Evolutionary conservation across 2,797 vertebrate species (phyloP).

Genomic region (Urophycis tenuis): DNA sequence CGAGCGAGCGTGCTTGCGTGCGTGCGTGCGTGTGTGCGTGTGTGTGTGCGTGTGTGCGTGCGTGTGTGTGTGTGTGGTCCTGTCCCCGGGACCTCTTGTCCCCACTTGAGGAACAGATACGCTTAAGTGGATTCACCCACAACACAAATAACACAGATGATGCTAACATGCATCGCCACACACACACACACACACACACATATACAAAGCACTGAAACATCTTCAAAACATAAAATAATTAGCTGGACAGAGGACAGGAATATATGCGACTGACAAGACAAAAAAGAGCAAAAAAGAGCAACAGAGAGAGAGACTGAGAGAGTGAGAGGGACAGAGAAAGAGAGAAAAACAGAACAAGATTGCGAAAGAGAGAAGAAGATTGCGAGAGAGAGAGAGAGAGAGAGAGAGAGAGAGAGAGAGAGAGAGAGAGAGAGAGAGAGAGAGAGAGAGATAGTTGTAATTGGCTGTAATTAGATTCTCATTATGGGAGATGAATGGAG

Average conservation of each 20-base stretch:
- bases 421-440: slow-evolving; percentile 39
- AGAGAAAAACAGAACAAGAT: slow-evolving; percentile 30
- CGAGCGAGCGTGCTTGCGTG: slow-evolving; percentile 4
- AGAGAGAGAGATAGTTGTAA: slow-evolving; percentile 56
- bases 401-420: slow-evolving; percentile 32
- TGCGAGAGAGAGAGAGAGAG: slow-evolving; percentile 12
- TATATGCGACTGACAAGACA: background rate
- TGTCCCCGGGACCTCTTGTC: no score
- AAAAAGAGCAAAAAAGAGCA: slow-evolving; percentile 5
- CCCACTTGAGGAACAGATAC: no score
- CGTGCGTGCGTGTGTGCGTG: slow-evolving; percentile 1
- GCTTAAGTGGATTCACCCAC: no score
- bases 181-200: background rate
- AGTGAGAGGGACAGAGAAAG: slow-evolving; percentile 35
- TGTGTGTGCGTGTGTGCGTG: background rate
- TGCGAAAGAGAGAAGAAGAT: slow-evolving; percentile 35
- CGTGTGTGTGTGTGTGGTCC: no score
- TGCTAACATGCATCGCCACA: slow-evolving; percentile 12
- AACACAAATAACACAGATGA: background rate
- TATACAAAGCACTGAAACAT: background rate
- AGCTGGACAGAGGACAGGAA: slow-evolving; percentile 13
- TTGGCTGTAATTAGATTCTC: slow-evolving; percentile 67
- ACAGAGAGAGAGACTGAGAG: slow-evolving; percentile 13
- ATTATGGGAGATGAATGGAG: slow-evolving; percentile 65
- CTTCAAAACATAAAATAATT: slow-evolving; percentile 16